These are phyloP conservation scores for Tachina grossa DNA, from an alignment of 2,888 invertebrate genomes.

Conservation along the genomic window DNA sequence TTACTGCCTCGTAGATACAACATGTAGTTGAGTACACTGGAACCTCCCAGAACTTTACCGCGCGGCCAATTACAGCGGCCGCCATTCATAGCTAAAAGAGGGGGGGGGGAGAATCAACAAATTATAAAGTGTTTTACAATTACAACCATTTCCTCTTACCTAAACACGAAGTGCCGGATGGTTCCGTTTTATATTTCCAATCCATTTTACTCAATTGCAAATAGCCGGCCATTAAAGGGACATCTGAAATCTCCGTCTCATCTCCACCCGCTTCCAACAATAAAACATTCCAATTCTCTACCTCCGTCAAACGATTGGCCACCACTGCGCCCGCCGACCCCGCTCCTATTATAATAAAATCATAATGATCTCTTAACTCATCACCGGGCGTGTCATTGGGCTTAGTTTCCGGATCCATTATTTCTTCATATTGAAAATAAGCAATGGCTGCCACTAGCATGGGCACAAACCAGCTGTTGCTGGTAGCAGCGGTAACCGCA, in stretches of 20 bases:
- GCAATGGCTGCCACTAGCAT: conserved; percentile 92
- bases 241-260: conserved; percentile 95
- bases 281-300: conserved; percentile 90
- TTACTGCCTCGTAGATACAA: conserved; percentile 94
- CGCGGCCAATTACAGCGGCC: conserved; percentile 95
- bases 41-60: conserved; percentile 95
- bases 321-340: conserved; percentile 95
- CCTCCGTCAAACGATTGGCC: conserved; percentile 91
- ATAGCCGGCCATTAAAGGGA: conserved; percentile 93
- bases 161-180: conserved; percentile 90
- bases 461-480: conserved; percentile 91
- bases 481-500: conserved; percentile 87
- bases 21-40: conserved; percentile 96
- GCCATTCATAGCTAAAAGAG: conserved; percentile 88
- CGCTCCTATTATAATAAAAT: conserved; percentile 93
- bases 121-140: too few relatives aligned
- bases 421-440: conserved; percentile 93
- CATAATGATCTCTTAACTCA: conserved; percentile 87
- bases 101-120: neutral
- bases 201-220: conserved; percentile 93
- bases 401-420: conserved; percentile 91
- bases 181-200: conserved; percentile 97
- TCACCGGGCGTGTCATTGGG: conserved; percentile 88
- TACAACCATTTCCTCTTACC: conserved; percentile 84
- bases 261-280: conserved; percentile 94